These are phyloP conservation scores for Typhlichthys subterraneus DNA, from an alignment of 2,797 vertebrate species.

Conservation along the genomic window DNA sequence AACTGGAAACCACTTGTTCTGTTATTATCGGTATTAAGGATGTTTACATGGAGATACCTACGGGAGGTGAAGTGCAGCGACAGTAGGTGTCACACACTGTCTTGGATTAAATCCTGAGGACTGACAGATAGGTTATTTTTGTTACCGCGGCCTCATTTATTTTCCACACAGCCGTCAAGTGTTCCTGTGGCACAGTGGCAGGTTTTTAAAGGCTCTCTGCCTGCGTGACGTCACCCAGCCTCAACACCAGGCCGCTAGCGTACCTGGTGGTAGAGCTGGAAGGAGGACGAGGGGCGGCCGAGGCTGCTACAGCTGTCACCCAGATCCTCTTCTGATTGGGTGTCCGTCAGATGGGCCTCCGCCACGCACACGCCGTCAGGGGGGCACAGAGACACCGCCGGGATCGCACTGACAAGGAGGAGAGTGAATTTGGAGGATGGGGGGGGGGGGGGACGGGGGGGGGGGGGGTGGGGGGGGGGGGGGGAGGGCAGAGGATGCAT, in stretches of 20 bases:
- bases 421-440: neutral
- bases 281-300: slow-evolving; percentile 67
- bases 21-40: too few relatives aligned
- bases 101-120: too few relatives aligned
- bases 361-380: slow-evolving; percentile 65
- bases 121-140: slow-evolving; percentile 12
- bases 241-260: slow-evolving; percentile 17
- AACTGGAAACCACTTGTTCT: too few relatives aligned
- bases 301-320: slow-evolving; percentile 76
- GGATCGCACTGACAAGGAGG: slow-evolving; percentile 69
- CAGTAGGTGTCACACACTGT: too few relatives aligned
- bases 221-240: slow-evolving; percentile 9
- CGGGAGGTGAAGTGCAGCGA: too few relatives aligned
- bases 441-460: neutral
- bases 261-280: slow-evolving; percentile 79
- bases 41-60: too few relatives aligned
- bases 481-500: too few relatives aligned
- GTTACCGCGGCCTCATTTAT: neutral
- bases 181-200: neutral
- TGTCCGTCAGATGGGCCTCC: slow-evolving; percentile 58
- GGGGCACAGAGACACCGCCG: slow-evolving; percentile 76
- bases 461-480: neutral
- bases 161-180: neutral
- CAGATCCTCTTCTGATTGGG: slow-evolving; percentile 64
- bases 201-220: slow-evolving; percentile 18